Evolutionary conservation across 2,797 vertebrate species (phyloP), one percentile per base, ranked within the genome.

Genomic region (Gallinago stenura): DNA sequence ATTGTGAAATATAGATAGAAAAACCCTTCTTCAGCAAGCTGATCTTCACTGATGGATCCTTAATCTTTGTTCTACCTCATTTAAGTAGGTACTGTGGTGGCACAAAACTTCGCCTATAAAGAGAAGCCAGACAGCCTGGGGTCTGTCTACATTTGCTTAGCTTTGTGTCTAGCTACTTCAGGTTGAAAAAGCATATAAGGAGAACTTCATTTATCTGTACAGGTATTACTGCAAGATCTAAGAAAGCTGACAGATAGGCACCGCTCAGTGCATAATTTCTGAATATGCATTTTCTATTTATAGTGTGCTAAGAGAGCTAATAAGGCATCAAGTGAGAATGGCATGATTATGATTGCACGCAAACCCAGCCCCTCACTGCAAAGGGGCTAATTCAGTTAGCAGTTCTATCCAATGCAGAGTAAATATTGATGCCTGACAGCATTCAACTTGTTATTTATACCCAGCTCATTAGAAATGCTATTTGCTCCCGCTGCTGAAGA

Each of bases 391-490:
- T 95, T 95, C 66, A 75, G 89, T 97, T 89, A 82, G 50, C 80
- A 89, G 88, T 51, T 81, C 66, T 48, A 87, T 50, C 69, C 80
- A 64, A 15, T 68, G 68, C 72, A 92, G 68, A 61, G 58, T 90
- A 93, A 97, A 95, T 81, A 88, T 46, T 83, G 87, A 72, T 91
- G 93, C 80, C 91, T 95, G 95, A 95, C 87, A 95, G 83, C 72
- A 43, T 62, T 61, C 53, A 46, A 46, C 91, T 83, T 75, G 72
- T 87, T 96, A 95, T 97, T 95, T 95, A 91, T 94, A 87, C 61
- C 66, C 88, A 88, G 85, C 68, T 95, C 79, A 88, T 96, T 95
- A 97, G 84, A 90, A 97, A 94, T 93, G 93, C 80, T 77, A 89
- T 90, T 92, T 93, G 83, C 82, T 94, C 76, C 90, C 0, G 33